Evolutionary conservation across 2,113 vertebrate genomes (phyloP), one percentile per base, ranked within the genome.

Genomic region (Sylvietta virens): DNA sequence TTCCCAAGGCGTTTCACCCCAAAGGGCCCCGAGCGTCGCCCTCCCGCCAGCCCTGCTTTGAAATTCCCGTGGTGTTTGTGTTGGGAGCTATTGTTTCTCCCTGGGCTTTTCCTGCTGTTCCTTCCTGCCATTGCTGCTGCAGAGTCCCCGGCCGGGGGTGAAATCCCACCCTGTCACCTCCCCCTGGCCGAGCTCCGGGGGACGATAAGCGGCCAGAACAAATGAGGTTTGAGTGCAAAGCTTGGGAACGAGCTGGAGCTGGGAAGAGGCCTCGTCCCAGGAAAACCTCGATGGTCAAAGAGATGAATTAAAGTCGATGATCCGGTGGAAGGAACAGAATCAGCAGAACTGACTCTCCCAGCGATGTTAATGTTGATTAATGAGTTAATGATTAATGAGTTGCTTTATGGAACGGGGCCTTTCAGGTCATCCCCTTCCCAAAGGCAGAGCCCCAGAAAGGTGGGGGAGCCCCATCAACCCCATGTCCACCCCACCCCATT

Each of bases 101-200:
- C 92, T 72, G 79, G 78, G 58, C 85, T 88, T 90, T 92, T 92
- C 90, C 94, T 97, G 79, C 47, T 77, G 82, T 95, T 97, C 82
- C 95, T 94, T 96, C 95, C 94, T 94, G 90, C 37, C 0, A 69
- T 90, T 92, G 78, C 78, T 65, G 88, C 86, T 53, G 64, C 88
- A 44, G 72, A 69, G 71, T 61, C 37, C 79, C 62, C 0, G 3
- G 42, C 39, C 4, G 3, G 74, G 53, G 44, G 5, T 91, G n/a
- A 71, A 88, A 91, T 86, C 87, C 56, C 87, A 69, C 58, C 72
- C 66, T 37, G 35, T 5, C 6, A 2, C 80, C 51, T 48, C 50
- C 57, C 23, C 33, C 44, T 37, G 24, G 37, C 44, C 3, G 0
- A 45, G 61, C 86, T 74, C 70, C 22, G 3, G 56, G 47, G 45